These are phyloP conservation scores for Crypturellus undulatus DNA, from an alignment of 2,113 vertebrate genomes.

Conservation along the genomic window DNA sequence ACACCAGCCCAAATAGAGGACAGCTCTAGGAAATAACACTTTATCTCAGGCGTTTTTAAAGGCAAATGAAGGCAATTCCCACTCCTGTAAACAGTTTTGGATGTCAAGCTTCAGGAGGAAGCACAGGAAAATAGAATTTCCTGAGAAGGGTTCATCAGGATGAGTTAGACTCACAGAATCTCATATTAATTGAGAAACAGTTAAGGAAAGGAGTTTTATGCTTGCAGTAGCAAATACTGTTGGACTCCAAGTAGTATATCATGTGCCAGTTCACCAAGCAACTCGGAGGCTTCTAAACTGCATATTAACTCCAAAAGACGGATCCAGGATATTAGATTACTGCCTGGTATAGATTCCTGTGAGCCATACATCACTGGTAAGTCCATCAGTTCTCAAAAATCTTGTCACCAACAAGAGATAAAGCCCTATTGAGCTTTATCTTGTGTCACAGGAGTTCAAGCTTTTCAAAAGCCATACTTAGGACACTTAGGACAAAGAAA, in stretches of 20 bases:
- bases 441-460: neutral
- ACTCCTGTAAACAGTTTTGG: neutral
- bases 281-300: neutral
- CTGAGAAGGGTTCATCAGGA: neutral
- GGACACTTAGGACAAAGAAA: neutral
- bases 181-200: neutral
- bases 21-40: neutral
- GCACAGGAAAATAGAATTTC: neutral
- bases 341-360: neutral
- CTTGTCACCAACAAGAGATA: neutral
- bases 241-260: neutral
- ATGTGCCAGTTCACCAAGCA: rapidly evolving
- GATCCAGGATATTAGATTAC: rapidly evolving
- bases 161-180: neutral
- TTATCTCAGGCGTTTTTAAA: neutral
- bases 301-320: rapidly evolving
- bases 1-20: neutral
- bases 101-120: neutral
- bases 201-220: neutral
- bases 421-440: neutral
- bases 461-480: neutral
- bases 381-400: neutral
- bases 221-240: neutral
- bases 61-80: neutral
- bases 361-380: neutral